These are phyloP conservation scores for Semaprochilodus insignis DNA, from an alignment of 2,797 vertebrate species.

Conservation along the genomic window DNA sequence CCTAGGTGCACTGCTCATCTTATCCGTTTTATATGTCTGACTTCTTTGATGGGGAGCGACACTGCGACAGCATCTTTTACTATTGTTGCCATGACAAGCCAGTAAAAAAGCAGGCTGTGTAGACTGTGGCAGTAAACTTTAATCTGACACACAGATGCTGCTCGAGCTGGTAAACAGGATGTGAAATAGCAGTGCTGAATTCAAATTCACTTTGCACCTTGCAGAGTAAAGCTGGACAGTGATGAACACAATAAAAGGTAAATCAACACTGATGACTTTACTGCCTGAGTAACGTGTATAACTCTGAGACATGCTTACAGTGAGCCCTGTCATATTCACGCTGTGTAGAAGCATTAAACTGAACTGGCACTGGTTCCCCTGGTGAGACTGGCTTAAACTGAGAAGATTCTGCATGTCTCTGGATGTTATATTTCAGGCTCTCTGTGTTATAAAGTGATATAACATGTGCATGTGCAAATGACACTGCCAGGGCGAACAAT, in stretches of 20 bases:
- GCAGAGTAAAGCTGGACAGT: not conserved
- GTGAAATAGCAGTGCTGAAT: not conserved
- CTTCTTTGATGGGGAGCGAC: not conserved
- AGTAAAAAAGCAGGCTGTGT: not conserved
- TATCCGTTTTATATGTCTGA: slow-evolving; percentile 3
- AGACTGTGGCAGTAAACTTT: not conserved
- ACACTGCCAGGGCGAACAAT: not conserved
- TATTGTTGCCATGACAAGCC: not conserved
- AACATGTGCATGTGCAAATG: not conserved
- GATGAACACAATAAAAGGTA: too few relatives aligned
- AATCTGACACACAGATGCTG: not conserved
- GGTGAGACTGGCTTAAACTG: not conserved
- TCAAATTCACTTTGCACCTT: not conserved
- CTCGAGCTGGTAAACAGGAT: not conserved
- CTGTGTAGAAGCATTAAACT: too few relatives aligned
- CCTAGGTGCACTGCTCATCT: not conserved
- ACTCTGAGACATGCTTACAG: too few relatives aligned
- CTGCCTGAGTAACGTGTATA: too few relatives aligned
- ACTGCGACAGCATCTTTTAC: not conserved
- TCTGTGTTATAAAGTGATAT: not conserved
- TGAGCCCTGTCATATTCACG: too few relatives aligned
- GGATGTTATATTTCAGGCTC: not conserved
- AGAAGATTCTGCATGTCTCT: not conserved
- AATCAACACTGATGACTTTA: too few relatives aligned
- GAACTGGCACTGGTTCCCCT: not conserved